Evolutionary conservation across 1,140 invertebrate species (phyloP).

Genomic region (Asobara japonica): DNA sequence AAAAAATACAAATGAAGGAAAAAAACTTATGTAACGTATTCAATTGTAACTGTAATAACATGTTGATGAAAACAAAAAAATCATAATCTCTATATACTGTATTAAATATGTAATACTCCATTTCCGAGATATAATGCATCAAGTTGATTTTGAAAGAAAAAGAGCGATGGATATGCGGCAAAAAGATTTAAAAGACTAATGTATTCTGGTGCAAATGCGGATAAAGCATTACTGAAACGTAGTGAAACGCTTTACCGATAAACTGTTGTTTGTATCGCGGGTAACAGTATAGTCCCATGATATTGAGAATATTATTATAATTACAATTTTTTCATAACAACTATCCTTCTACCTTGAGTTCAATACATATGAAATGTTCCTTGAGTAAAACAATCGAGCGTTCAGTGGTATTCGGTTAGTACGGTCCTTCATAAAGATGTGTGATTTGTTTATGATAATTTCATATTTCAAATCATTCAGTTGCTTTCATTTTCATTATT

Average conservation of each 20-base stretch:
- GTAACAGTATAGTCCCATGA: conserved; percentile 12
- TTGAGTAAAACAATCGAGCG: not conserved
- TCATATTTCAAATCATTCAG: not conserved
- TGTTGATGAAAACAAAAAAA: conserved; percentile 38
- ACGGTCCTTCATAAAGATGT: not conserved
- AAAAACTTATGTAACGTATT: conserved; percentile 46
- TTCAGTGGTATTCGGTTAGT: not conserved
- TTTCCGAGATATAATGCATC: conserved; percentile 34
- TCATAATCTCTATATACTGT: conserved; percentile 48
- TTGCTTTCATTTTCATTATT: not conserved
- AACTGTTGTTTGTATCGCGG: conserved; percentile 6
- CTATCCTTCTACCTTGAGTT: not conserved
- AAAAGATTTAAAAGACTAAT: conserved; percentile 20
- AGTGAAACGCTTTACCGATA: not conserved
- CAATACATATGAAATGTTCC: not conserved
- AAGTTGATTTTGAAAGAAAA: conserved; percentile 30
- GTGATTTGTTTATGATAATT: not conserved
- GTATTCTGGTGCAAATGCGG: not conserved
- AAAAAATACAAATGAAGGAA: conserved; percentile 17
- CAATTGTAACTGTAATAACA: conserved; percentile 40
- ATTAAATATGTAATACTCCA: conserved; percentile 32
- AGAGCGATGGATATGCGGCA: conserved; percentile 19
- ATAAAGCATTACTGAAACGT: not conserved
- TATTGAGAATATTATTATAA: conserved; percentile 9
- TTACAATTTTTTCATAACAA: not conserved